Percentiles rank a stretch among this genome's conserved stretches.
Conservation (phyloP, 2,888 invertebrate species). For the Bruchidius siliquastri region DNA sequence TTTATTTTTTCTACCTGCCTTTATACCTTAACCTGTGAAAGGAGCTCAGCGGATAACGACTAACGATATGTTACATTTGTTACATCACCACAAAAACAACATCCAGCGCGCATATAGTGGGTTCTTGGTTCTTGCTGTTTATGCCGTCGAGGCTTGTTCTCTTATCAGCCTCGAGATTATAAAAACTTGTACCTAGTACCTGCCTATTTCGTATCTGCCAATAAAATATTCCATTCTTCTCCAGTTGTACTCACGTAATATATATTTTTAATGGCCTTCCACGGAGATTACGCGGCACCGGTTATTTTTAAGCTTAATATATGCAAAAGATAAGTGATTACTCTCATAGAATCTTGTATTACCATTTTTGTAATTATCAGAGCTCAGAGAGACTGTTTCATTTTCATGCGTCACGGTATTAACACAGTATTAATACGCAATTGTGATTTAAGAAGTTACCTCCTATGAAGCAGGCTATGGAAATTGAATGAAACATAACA, state of each 20-base stretch:
- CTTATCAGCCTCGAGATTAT: conserved; percentile 13
- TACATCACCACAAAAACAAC: background rate
- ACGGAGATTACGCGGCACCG: background rate
- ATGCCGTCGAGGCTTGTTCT: conserved; percentile 10
- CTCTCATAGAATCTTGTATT: conserved; percentile 3
- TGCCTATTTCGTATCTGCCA: conserved; percentile 8
- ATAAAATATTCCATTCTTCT: conserved; percentile 13
- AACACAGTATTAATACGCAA: background rate
- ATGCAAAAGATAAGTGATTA: conserved; percentile 14
- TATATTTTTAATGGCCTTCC: conserved; percentile 4
- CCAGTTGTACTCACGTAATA: conserved; percentile 8
- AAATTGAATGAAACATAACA: no score
- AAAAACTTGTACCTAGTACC: conserved; percentile 11
- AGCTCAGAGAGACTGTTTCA: background rate
- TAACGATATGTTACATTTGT: background rate
- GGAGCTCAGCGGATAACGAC: background rate
- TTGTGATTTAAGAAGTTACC: background rate
- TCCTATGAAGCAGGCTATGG: no score
- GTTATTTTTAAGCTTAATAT: conserved; percentile 7
- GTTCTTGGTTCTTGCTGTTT: background rate
- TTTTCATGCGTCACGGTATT: background rate
- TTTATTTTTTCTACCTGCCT: background rate
- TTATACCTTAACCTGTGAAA: background rate
- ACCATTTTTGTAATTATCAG: conserved; percentile 5
- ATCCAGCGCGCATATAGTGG: background rate